Base-by-base conservation (phyloP, 2,797 vertebrate genomes). In the Characodon lateralis region DNA sequence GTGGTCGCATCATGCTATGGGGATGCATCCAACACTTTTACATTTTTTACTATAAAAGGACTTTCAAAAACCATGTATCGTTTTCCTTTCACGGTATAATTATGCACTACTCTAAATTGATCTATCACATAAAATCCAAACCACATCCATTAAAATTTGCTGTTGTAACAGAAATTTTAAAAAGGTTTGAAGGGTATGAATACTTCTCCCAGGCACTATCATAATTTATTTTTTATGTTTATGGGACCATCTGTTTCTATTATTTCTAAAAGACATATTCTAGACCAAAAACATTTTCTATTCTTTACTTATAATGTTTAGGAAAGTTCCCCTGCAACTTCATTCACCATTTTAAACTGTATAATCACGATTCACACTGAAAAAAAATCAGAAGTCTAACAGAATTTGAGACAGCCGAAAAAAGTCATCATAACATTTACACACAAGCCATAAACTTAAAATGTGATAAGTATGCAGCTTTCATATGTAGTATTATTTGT, bases 241-340 rank as follows among this genome's bases (percentile, higher is more conserved):
- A 66, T 3, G 35, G 35, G 35, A 35, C 35, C 72, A 50, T 51
- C 31, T 78, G 70, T 63, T 83, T 68, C 79, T 71, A 80, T 80
- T 80, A 81, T 68, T 28, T 35, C 10, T 59, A 51, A 46, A 68
- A 85, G 69, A 74, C 20, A 41, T 86, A 78, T 10, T 74, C 43
- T 73, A 72, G 72, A 84, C 35, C 50, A 78, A 82, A 43, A 80
- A 71, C 46, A 82, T 22, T 82, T 77, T 78, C 70, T 58, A 48
- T 83, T 50, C 72, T 46, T 46, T 10, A 7, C 2, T 46, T 35
- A 78, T 50, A 72, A 84, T 68, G 65, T 68, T 76, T 71, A 76
- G 16, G 70, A 43, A 72, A n/a, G 35, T 81, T 63, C 71, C 72
- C 39, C 61, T 51, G 68, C 35, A 18, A 71, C 43, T 77, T 69